A percentile compares a stretch with the other conserved stretches of the same genome.
Evolutionary conservation across 2,113 vertebrate species (phyloP).

Genomic region (Psettodes erumei): DNA sequence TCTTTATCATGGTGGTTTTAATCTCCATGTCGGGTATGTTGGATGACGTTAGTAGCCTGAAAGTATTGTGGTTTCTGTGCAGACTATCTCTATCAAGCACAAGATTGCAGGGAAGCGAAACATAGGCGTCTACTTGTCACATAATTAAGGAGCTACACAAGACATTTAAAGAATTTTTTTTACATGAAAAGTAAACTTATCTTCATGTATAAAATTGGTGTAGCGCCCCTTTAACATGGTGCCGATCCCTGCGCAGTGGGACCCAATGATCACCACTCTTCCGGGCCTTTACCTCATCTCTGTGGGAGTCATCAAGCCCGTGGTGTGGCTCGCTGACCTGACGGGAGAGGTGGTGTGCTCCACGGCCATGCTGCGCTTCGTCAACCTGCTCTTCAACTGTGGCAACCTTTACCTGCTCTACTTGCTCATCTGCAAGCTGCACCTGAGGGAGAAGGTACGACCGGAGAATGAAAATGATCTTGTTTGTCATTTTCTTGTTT

Average conservation of each 20-base stretch:
- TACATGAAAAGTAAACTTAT: background rate
- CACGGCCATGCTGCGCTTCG: conserved; percentile 91
- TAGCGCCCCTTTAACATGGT: background rate
- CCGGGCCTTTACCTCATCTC: conserved; percentile 94
- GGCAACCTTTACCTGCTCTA: conserved; percentile 95
- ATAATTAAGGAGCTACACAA: background rate
- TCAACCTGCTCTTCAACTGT: conserved; percentile 94
- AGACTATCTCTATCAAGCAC: background rate
- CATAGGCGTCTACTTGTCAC: no score
- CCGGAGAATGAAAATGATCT: fast-evolving
- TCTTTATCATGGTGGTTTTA: conserved; percentile 20
- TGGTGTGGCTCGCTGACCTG: conserved; percentile 89
- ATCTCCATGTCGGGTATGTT: conserved; percentile 28
- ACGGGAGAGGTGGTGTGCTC: conserved; percentile 89
- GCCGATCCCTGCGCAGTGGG: conserved; percentile 86
- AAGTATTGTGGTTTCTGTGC: background rate
- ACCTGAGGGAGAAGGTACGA: conserved; percentile 90
- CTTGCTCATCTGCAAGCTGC: conserved; percentile 88
- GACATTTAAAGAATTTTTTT: background rate
- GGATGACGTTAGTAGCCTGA: background rate
- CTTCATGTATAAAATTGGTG: background rate
- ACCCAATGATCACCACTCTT: conserved; percentile 97
- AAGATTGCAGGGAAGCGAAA: background rate
- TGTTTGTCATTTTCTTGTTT: background rate
- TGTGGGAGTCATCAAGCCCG: conserved; percentile 89